Conservation (phyloP, 1,140 invertebrate species). For the Euwallacea similis region DNA sequence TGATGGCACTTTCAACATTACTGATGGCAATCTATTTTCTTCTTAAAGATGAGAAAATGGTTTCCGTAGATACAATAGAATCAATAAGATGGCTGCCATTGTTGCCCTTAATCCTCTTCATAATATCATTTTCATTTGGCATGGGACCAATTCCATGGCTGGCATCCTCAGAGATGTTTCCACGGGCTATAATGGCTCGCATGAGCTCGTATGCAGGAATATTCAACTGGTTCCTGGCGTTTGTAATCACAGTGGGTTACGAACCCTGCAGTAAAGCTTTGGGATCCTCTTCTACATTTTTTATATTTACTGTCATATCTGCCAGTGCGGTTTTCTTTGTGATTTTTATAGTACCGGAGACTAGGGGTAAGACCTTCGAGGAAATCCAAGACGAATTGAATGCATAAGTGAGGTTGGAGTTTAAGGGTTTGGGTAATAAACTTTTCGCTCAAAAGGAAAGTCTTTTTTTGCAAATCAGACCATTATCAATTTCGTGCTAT, state of each 20-base stretch:
- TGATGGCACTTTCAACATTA: constrained; percentile 67
- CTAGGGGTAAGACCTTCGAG: constrained; percentile 72
- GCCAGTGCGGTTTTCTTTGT: constrained; percentile 66
- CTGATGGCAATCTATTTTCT: constrained; percentile 68
- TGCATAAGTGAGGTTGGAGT: constrained; percentile 1
- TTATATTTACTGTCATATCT: constrained; percentile 65
- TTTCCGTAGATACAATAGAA: constrained; percentile 36
- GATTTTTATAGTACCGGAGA: constrained; percentile 69
- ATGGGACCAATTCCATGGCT: constrained; percentile 82
- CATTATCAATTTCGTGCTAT: too few species aligned
- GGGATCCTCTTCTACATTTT: constrained; percentile 63
- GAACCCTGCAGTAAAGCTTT: constrained; percentile 56
- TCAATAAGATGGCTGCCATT: constrained; percentile 68
- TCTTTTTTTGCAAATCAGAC: too few species aligned
- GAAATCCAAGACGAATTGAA: constrained; percentile 69
- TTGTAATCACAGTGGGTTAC: constrained; percentile 79
- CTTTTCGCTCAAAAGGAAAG: too few species aligned
- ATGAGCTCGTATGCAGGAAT: constrained; percentile 73
- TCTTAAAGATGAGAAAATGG: constrained; percentile 54
- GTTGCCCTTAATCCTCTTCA: constrained; percentile 66
- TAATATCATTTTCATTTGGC: constrained; percentile 76
- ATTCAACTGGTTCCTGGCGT: constrained; percentile 80
- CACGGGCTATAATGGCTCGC: constrained; percentile 74
- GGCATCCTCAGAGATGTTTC: constrained; percentile 74
- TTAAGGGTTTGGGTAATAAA: too few species aligned